Evolutionary conservation across 2,113 vertebrate genomes (phyloP).

Genomic region (Choloepus hoffmanni): DNA sequence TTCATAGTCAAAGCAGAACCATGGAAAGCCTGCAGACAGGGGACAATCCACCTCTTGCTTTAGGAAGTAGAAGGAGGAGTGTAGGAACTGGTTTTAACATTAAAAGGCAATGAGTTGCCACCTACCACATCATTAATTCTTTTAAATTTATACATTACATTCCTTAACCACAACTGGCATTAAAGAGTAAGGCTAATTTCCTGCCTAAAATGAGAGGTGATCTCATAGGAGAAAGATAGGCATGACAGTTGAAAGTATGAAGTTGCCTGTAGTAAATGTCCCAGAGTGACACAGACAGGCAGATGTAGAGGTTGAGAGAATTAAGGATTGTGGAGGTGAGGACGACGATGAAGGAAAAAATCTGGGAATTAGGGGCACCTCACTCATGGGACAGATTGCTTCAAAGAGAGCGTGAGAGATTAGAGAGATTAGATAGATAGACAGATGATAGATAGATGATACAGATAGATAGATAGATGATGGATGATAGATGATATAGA

Average conservation of each 20-base stretch:
- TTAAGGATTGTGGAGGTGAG: neutral
- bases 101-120: neutral
- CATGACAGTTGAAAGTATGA: neutral
- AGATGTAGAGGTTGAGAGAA: neutral
- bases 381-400: neutral
- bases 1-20: neutral
- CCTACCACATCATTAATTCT: neutral
- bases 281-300: no score
- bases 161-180: neutral
- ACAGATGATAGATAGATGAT: no score
- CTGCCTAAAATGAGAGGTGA: neutral
- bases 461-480: no score
- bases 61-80: neutral
- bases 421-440: no score
- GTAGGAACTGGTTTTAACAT: neutral
- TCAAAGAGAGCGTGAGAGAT: neutral
- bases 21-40: neutral
- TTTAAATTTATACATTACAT: neutral
- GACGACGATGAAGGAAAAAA: neutral
- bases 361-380: neutral
- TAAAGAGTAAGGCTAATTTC: neutral
- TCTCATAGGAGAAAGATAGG: neutral
- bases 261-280: neutral
- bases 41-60: neutral
- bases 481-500: no score